These are phyloP conservation scores for Drosophila lacteicornis DNA, from an alignment of 1,140 invertebrate species.

Conservation along the genomic window DNA sequence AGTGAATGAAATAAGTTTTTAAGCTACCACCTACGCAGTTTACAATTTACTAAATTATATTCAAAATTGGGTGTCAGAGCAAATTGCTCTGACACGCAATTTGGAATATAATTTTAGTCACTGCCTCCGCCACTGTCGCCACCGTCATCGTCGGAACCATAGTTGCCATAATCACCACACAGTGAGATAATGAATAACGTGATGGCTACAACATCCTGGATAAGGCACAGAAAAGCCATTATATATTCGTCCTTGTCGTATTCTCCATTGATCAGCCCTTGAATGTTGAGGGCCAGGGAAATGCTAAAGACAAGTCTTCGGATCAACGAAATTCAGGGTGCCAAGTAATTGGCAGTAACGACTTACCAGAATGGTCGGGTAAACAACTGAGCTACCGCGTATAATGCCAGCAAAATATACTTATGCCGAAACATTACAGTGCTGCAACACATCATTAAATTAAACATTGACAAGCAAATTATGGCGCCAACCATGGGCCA, in stretches of 20 bases:
- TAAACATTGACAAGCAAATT: neutral
- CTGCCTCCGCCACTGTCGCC: too few species aligned
- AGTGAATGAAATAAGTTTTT: neutral
- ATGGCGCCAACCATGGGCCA: neutral
- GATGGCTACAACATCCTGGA: neutral
- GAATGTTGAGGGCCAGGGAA: neutral
- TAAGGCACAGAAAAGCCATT: neutral
- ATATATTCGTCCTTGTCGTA: neutral
- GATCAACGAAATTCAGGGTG: neutral
- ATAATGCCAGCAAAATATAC: neutral
- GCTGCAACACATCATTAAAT: neutral
- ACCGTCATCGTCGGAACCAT: neutral
- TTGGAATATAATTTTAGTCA: too few species aligned
- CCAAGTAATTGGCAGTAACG: neutral
- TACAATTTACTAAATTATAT: conserved; percentile 4
- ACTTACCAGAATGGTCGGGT: neutral
- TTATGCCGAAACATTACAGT: too few species aligned
- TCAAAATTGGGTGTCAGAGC: too few species aligned
- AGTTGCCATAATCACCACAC: neutral
- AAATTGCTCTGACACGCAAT: too few species aligned
- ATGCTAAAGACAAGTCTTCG: neutral
- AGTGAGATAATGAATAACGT: neutral
- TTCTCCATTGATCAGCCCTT: neutral
- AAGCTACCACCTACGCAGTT: conserved; percentile 51
- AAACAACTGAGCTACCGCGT: neutral